Conservation (phyloP, 2,888 invertebrate species). For the Pterostichus madidus region DNA sequence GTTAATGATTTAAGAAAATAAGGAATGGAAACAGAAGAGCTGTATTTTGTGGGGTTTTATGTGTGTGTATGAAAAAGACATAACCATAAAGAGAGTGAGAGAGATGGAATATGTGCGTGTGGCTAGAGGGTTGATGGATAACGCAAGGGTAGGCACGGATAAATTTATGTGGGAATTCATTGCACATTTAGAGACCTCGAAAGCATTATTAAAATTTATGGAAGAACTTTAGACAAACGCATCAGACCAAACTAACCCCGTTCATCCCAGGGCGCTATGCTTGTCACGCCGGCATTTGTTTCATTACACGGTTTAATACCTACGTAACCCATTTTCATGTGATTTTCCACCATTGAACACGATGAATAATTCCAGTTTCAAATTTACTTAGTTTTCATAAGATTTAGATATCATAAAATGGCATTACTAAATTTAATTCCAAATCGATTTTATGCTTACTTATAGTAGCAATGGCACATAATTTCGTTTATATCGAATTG, state of each 20-base stretch:
- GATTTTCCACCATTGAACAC: no score
- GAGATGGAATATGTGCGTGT: conserved; percentile 20
- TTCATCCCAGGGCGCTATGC: not conserved
- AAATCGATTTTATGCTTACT: no score
- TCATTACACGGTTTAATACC: no score
- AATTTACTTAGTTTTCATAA: no score
- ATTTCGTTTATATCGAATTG: no score
- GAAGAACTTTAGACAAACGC: conserved; percentile 56
- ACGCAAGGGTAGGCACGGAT: conserved; percentile 31
- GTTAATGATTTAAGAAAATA: no score
- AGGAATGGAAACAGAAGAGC: no score
- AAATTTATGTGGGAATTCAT: conserved; percentile 64
- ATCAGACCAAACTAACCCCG: conserved; percentile 22
- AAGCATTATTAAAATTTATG: conserved; percentile 64
- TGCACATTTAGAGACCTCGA: conserved; percentile 63
- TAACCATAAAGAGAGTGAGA: conserved; percentile 19
- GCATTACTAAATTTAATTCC: no score
- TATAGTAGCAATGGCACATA: no score
- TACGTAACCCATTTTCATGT: no score
- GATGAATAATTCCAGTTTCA: no score
- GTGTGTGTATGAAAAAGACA: conserved; percentile 31
- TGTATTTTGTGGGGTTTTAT: not conserved
- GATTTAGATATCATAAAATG: no score
- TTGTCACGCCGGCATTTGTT: conserved; percentile 28
- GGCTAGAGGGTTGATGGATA: conserved; percentile 44